Evolutionary conservation across 2,888 invertebrate genomes (phyloP).

Genomic region (Himalopsyche japonica): DNA sequence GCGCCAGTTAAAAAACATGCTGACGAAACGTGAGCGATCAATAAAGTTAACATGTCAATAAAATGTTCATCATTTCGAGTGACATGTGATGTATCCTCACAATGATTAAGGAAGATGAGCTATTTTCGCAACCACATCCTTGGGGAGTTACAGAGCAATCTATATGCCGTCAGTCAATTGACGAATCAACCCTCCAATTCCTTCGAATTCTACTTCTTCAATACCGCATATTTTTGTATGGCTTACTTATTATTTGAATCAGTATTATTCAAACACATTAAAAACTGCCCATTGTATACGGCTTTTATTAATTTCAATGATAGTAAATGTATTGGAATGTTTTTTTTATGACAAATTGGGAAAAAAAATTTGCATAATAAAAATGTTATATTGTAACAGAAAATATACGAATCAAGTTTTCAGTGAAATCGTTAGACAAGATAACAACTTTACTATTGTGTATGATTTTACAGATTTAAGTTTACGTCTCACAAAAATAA

Average conservation of each 20-base stretch:
- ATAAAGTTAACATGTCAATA: neutral
- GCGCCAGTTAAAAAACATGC: neutral
- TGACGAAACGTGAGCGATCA: neutral
- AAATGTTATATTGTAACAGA: too few species aligned
- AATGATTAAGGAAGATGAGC: neutral
- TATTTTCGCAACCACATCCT: neutral
- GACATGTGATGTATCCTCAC: neutral
- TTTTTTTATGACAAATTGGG: too few species aligned
- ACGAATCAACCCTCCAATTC: neutral
- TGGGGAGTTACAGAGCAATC: slow-evolving; percentile 13
- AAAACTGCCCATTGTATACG: too few species aligned
- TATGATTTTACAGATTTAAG: too few species aligned
- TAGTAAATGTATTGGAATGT: too few species aligned
- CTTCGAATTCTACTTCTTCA: neutral
- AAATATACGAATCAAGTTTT: too few species aligned
- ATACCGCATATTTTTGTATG: neutral
- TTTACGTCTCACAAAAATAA: too few species aligned
- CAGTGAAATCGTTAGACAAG: too few species aligned
- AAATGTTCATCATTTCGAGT: neutral
- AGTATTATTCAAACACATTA: too few species aligned
- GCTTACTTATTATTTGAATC: neutral
- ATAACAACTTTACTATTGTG: too few species aligned
- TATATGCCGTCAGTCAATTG: slow-evolving; percentile 21
- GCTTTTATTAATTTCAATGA: too few species aligned
- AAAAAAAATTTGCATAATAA: too few species aligned